These are phyloP conservation scores for Bagarius yarrelli DNA, from an alignment of 2,113 vertebrate species.

Conservation along the genomic window DNA sequence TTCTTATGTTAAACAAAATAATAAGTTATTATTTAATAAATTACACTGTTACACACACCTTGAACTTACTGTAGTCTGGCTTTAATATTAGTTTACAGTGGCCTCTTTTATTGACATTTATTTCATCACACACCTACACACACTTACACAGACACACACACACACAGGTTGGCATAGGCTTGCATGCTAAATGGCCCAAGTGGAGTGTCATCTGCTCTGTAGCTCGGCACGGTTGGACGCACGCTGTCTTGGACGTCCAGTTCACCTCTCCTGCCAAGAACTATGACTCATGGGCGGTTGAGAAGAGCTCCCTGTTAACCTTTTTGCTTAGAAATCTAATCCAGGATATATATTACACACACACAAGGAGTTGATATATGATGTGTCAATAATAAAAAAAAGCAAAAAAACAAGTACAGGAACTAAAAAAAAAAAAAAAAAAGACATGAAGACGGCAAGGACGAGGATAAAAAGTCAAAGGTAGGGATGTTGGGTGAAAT, in stretches of 20 bases:
- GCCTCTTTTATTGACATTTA: constrained; percentile 17
- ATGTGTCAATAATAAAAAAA: constrained; percentile 34
- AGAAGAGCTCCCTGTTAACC: constrained; percentile 64
- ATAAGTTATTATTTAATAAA: neutral
- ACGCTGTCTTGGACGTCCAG: constrained; percentile 56
- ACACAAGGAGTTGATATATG: neutral
- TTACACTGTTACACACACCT: neutral
- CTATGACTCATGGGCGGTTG: constrained; percentile 60
- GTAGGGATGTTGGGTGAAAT: constrained; percentile 64
- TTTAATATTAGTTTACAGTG: constrained; percentile 9
- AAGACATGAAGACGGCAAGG: neutral
- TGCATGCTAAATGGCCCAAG: constrained; percentile 78
- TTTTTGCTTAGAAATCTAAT: constrained; percentile 62
- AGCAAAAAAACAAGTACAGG: constrained; percentile 10
- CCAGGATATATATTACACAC: constrained; percentile 51
- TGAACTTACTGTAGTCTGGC: no score
- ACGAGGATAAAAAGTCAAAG: constrained; percentile 47
- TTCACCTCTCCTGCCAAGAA: constrained; percentile 63
- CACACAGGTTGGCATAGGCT: constrained; percentile 70
- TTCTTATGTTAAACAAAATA: neutral
- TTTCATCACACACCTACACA: neutral
- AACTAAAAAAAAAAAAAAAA: neutral
- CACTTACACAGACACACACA: no score
- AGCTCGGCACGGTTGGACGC: constrained; percentile 69
- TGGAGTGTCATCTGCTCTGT: constrained; percentile 78